Conservation (phyloP, 2,113 vertebrate genomes). For the Willisornis vidua region DNA sequence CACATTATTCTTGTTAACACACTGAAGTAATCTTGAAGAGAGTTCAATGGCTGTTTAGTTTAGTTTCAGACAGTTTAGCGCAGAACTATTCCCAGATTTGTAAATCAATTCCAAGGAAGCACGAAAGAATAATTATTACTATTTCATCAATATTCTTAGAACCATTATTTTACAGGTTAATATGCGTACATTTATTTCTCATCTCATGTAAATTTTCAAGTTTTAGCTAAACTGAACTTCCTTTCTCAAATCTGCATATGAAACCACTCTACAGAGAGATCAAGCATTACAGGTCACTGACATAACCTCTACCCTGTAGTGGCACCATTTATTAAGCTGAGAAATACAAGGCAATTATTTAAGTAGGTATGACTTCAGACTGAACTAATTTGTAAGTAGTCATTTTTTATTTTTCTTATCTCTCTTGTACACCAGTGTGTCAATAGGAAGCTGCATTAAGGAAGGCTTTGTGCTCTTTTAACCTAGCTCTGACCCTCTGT, state of each 20-base stretch:
- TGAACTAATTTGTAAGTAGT: conserved; percentile 27
- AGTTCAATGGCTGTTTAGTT: background rate
- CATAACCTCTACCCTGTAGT: background rate
- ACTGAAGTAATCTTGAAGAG: background rate
- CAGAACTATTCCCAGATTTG: background rate
- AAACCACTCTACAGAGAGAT: background rate
- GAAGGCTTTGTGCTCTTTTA: background rate
- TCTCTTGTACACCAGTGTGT: background rate
- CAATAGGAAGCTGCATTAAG: background rate
- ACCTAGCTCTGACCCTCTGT: background rate
- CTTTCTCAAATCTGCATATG: background rate
- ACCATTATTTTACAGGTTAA: background rate
- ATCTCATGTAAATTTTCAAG: background rate
- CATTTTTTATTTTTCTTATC: conserved; percentile 8
- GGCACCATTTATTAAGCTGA: background rate
- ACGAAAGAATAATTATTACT: background rate
- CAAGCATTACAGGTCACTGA: background rate
- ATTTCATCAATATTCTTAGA: background rate
- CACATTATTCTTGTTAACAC: background rate
- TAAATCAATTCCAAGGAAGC: background rate
- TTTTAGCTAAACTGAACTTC: background rate
- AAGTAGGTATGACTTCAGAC: conserved; percentile 13
- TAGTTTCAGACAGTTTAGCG: background rate
- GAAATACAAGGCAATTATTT: conserved; percentile 16
- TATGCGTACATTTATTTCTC: background rate